Evolutionary conservation across 2,113 vertebrate genomes (phyloP), one percentile per base, ranked within the genome.

Genomic region (Pseudorhombus dupliciocellatus): DNA sequence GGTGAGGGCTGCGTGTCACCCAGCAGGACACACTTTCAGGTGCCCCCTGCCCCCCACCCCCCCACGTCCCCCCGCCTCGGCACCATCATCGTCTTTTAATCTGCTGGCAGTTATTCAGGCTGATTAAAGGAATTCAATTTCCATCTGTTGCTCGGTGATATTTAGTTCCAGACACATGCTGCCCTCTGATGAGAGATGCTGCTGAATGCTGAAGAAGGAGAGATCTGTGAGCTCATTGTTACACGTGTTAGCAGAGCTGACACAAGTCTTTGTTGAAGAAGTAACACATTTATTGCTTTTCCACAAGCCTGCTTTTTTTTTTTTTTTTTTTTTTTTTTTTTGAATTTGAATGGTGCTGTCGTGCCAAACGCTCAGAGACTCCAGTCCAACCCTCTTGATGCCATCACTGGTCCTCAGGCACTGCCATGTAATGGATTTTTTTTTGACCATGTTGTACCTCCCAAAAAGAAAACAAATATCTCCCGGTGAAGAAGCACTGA

Each of bases 71-170:
- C 21, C 4, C 30, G 8, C 0, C 24, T 22, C 25, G 2, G 34
- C 48, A 21, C 8, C 55, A 52, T 75, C 54, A 21, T 42, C 5
- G 56, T 73, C 1, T 73, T 80, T 88, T 70, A 16, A 55, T 70
- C 72, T 56, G 48, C 77, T 65, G 67, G 62, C 73, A 15, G 22
- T 75, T 70, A 56, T 71, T 87, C 80, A 72, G 70, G 37, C 60
- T 37, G 79, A 89, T 79, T 85, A 89, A 87, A 84, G 67, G 72
- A 86, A 87, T 83, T 83, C 60, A 73, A 87, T 88, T 85, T 87
- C 83, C 78, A 87, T 91, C 87, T 84, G 87, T 85, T 85, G 70
- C 70, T 1, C 53, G 56, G 62, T 58, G 77, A 79, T 84, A 68
- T 88, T 72, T 66, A 30, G 66, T 57, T 50, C 73, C 79, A 77